Conservation (phyloP, 2,113 vertebrate genomes). For the Xiphophorus hellerii region DNA sequence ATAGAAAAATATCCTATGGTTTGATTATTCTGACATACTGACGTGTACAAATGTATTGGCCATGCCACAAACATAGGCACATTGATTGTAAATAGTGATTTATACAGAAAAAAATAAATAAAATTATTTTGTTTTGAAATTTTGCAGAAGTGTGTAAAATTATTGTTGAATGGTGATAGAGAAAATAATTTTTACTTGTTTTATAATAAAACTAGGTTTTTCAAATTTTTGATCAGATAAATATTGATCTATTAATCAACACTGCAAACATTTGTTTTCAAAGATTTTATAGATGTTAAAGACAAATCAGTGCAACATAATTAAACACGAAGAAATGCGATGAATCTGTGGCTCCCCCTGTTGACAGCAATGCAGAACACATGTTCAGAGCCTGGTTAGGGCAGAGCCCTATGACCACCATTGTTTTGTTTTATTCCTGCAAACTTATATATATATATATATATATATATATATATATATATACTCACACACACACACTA, state of each 20-base stretch:
- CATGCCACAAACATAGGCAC: too few species aligned
- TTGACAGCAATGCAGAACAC: slow-evolving; percentile 32
- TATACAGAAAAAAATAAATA: too few species aligned
- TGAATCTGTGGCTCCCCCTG: slow-evolving; percentile 43
- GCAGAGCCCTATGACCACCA: background rate
- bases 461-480: too few species aligned
- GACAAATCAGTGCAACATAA: background rate
- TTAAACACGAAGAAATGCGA: background rate
- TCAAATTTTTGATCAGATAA: background rate
- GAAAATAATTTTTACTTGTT: too few species aligned
- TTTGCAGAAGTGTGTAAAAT: too few species aligned
- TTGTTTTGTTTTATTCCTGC: too few species aligned
- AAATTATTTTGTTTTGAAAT: too few species aligned
- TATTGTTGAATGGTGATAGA: too few species aligned
- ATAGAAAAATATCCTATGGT: background rate
- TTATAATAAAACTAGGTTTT: background rate
- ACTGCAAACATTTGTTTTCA: background rate
- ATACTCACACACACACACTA: too few species aligned
- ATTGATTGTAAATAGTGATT: too few species aligned
- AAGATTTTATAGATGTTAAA: background rate
- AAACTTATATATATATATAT: background rate
- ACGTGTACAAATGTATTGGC: background rate
- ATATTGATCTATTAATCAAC: background rate
- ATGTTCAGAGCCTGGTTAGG: background rate
- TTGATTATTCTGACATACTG: background rate